Conservation (phyloP, 2,888 invertebrate genomes). For the Vanessa cardui region DNA sequence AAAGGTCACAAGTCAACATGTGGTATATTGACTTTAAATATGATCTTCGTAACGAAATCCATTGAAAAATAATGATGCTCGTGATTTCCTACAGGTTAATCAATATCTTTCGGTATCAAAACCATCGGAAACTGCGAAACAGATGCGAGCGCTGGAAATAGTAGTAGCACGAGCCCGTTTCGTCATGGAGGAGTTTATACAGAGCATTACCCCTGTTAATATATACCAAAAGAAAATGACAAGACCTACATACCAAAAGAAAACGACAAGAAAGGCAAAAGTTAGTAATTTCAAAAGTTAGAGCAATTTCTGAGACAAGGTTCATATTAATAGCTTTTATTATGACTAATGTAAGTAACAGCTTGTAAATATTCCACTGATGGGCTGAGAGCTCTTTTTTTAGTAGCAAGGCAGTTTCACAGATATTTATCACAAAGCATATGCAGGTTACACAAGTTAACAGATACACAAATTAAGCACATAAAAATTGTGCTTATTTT, state of each 20-base stretch:
- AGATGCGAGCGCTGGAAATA: conserved; percentile 58
- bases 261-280: conserved; percentile 22
- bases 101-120: conserved; percentile 54
- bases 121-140: conserved; percentile 56
- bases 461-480: too few species aligned
- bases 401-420: too few species aligned
- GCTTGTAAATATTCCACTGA: too few species aligned
- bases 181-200: conserved; percentile 77
- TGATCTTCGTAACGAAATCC: neutral
- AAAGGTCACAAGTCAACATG: too few species aligned
- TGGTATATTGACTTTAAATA: too few species aligned
- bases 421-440: too few species aligned
- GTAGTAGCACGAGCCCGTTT: conserved; percentile 63
- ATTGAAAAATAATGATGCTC: neutral
- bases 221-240: conserved; percentile 42
- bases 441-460: too few species aligned
- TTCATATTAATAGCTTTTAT: too few species aligned
- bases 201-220: conserved; percentile 60
- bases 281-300: neutral
- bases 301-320: neutral
- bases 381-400: too few species aligned
- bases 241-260: conserved; percentile 42
- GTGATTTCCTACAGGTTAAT: conserved; percentile 50
- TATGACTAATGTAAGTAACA: too few species aligned
- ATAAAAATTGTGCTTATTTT: too few species aligned